A percentile compares a stretch with the other conserved stretches of the same genome.
Evolutionary conservation across 2,113 vertebrate species (phyloP).

Genomic region (Xenopus borealis): DNA sequence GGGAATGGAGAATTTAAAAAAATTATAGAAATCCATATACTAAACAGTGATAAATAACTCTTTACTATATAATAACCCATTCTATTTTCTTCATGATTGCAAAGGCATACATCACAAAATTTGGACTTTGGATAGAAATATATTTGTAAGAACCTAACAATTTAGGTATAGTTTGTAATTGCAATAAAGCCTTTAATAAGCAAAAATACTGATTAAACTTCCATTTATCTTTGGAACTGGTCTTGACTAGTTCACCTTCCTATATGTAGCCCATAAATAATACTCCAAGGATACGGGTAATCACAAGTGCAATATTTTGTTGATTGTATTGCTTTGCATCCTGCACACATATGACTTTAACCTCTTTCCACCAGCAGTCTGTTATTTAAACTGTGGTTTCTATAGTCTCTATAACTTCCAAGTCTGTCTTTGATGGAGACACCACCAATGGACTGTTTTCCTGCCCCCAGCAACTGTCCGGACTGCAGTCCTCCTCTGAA

Average conservation of each 20-base stretch:
- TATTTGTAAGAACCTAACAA: not conserved
- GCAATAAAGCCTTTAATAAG: conserved; percentile 15
- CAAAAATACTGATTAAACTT: conserved; percentile 7
- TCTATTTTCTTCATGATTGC: not conserved
- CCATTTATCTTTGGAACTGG: not conserved
- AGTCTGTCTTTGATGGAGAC: conserved; percentile 87
- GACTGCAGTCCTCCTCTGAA: conserved; percentile 87
- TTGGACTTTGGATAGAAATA: conserved; percentile 7
- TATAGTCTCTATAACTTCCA: conserved; percentile 97
- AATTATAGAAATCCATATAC: too few species aligned
- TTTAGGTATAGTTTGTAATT: conserved; percentile 9
- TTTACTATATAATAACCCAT: too few species aligned
- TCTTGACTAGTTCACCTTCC: not conserved
- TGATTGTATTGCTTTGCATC: conserved; percentile 34
- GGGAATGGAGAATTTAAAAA: too few species aligned
- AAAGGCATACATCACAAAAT: not conserved
- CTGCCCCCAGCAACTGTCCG: conserved; percentile 88
- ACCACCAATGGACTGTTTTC: conserved; percentile 82
- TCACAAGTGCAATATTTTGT: conserved; percentile 24
- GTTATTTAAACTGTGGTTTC: conserved; percentile 89
- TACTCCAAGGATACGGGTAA: conserved; percentile 18
- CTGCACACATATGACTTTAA: conserved; percentile 2
- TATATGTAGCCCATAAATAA: conserved; percentile 5
- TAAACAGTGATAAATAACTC: too few species aligned
- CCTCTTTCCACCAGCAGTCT: not conserved